Base-by-base conservation (phyloP, 2,113 vertebrate species). In the Cryptomyrus ogoouensis region DNA sequence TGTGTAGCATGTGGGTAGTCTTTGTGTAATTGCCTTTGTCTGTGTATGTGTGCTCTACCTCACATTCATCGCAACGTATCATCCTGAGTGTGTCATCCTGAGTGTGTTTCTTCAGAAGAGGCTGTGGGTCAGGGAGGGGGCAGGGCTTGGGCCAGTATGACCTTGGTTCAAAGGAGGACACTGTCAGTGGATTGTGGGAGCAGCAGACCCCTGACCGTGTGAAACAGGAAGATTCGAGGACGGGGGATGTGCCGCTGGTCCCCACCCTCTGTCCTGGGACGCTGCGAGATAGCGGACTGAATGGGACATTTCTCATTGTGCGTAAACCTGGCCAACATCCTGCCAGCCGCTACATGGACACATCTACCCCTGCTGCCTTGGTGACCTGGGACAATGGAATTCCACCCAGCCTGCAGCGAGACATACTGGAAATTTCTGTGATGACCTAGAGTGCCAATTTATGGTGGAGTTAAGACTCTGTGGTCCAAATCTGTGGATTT, bases 271-370 rank as follows among this genome's bases (percentile, higher is more conserved):
- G 13, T 50, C 39, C 50, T 90, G 74, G 52, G 88, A 92, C 89
- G 91, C 93, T 90, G 89, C 5, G 93, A 92, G 92, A 91, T 89
- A 90, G 35, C 62, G 56, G 66, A 90, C 80, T 88, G 47, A 90
- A 92, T 90, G 88, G 87, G 77, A 44, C n/a, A 80, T 87, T 62
- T 52, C 83, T 88, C 53, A 92, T 92, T 92, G 91, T 92, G 88
- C 87, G 52, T 19, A 12, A 50, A 53, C 52, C 21, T 17, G 80
- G 87, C 8, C 50, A 27, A 56, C 50, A 87, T 87, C 85, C 47
- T 87, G 85, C 24, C 50, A 56, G 24, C 15, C 50, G 7, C 13
- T 19, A 27, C 50, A 27, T 31, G 17, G 85, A 35, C 47, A 19
- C 85, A 87, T 87, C 85, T n/a, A 53, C 0, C 47, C 2, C 17